Conservation (phyloP, 2,888 invertebrate species). For the Agrypnus murinus region DNA sequence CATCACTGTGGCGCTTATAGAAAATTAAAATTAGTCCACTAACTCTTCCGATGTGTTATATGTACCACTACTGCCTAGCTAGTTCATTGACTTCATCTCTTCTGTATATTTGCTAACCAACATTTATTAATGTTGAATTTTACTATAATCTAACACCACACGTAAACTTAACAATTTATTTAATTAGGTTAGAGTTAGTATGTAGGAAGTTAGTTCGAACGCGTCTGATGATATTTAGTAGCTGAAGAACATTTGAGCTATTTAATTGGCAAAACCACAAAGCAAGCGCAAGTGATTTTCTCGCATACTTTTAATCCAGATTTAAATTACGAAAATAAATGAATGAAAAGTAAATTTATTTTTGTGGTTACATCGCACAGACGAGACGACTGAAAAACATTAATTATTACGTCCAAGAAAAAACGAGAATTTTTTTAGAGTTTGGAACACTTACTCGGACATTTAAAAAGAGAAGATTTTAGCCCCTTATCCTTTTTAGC, state of each 20-base stretch:
- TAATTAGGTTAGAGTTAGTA: too few relatives aligned
- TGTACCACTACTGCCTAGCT: conserved; percentile 6
- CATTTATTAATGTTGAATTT: not conserved
- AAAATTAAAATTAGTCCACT: conserved; percentile 29
- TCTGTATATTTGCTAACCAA: not conserved
- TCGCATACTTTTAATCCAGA: not conserved
- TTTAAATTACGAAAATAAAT: not conserved
- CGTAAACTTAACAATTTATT: too few relatives aligned
- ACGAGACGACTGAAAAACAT: not conserved
- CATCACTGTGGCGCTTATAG: conserved; percentile 26
- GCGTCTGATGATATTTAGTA: too few relatives aligned
- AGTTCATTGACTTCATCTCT: conserved; percentile 20
- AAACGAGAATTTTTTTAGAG: too few relatives aligned
- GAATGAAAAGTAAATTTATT: not conserved
- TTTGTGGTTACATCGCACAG: not conserved
- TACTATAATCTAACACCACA: not conserved
- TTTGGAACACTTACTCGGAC: not conserved
- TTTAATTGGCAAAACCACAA: too few relatives aligned
- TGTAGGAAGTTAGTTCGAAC: too few relatives aligned
- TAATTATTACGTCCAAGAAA: conserved; percentile 1
- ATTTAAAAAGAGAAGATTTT: conserved; percentile 5
- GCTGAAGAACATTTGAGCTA: too few relatives aligned
- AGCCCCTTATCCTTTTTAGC: conserved; percentile 25
- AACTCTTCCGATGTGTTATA: conserved; percentile 20
- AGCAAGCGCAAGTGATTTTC: too few relatives aligned